phyloP scores from a whole-genome alignment of 2,888 invertebrate species.

The Biston betularia region DNA sequence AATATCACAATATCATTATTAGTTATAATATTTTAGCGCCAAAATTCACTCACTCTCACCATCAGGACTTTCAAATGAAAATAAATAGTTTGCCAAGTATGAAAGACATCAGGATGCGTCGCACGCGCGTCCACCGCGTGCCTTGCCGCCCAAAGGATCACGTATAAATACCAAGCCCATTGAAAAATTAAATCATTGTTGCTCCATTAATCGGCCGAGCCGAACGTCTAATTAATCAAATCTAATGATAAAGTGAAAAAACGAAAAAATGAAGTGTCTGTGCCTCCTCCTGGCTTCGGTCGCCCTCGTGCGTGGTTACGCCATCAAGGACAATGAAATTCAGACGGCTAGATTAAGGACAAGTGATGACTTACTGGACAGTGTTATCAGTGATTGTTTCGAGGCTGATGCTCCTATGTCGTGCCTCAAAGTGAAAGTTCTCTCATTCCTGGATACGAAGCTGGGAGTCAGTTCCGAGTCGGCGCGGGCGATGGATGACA shows the following conservation, averaged over 20 bases:
- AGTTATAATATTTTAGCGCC: conserved; percentile 50
- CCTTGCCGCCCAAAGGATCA: conserved; percentile 84
- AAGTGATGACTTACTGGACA: conserved; percentile 90
- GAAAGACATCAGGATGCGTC: conserved; percentile 70
- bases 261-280: conserved; percentile 81
- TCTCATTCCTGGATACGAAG: conserved; percentile 91
- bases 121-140: conserved; percentile 73
- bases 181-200: conserved; percentile 86
- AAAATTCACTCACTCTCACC: conserved; percentile 76
- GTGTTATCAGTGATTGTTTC: conserved; percentile 91
- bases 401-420: conserved; percentile 88
- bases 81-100: conserved; percentile 80
- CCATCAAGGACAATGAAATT: conserved; percentile 85
- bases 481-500: conserved; percentile 86
- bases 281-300: conserved; percentile 83
- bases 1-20: conserved; percentile 14
- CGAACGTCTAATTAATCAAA: conserved; percentile 79
- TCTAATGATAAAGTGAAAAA: conserved; percentile 78
- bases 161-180: conserved; percentile 90
- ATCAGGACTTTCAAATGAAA: conserved; percentile 82
- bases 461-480: conserved; percentile 88
- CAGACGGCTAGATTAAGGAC: conserved; percentile 85
- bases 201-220: conserved; percentile 80
- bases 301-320: conserved; percentile 77
- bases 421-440: conserved; percentile 92